A percentile compares a stretch with the other conserved stretches of the same genome.
Conservation (phyloP, 2,888 invertebrate species). For the Aleiodes alternator region DNA sequence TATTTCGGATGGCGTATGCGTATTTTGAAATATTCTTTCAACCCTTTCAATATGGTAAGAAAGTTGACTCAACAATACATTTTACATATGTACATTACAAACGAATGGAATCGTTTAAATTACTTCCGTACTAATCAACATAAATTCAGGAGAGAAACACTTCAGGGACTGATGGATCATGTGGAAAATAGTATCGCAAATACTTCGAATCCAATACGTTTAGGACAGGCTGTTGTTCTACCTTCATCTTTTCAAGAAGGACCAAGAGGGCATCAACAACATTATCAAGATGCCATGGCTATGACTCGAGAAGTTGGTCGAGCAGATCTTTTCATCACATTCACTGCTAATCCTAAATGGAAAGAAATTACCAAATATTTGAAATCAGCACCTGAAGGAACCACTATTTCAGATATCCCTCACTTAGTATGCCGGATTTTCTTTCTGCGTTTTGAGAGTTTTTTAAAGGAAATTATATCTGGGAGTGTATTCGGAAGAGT, state of each 20-base stretch:
- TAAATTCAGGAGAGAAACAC: background rate
- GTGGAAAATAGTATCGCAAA: background rate
- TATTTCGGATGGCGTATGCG: too few species aligned
- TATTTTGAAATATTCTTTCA: too few species aligned
- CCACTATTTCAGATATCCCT: background rate
- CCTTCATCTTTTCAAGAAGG: conserved; percentile 25
- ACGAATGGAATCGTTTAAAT: conserved; percentile 6
- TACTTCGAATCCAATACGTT: background rate
- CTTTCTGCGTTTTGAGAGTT: background rate
- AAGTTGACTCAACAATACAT: background rate
- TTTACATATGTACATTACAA: background rate
- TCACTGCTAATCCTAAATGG: conserved; percentile 50
- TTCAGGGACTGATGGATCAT: background rate
- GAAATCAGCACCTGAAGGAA: background rate
- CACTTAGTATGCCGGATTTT: background rate
- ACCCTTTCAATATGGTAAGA: background rate
- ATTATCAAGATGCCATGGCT: conserved; percentile 38
- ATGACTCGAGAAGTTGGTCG: conserved; percentile 29
- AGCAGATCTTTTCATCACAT: conserved; percentile 50
- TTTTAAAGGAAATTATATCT: background rate
- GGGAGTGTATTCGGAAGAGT: background rate
- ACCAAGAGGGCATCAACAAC: background rate
- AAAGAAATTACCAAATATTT: conserved; percentile 41
- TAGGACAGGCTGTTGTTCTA: conserved; percentile 16
- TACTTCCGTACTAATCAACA: background rate